phyloP scores from a whole-genome alignment of 2,113 vertebrate genomes.

The Blennius ocellaris region DNA sequence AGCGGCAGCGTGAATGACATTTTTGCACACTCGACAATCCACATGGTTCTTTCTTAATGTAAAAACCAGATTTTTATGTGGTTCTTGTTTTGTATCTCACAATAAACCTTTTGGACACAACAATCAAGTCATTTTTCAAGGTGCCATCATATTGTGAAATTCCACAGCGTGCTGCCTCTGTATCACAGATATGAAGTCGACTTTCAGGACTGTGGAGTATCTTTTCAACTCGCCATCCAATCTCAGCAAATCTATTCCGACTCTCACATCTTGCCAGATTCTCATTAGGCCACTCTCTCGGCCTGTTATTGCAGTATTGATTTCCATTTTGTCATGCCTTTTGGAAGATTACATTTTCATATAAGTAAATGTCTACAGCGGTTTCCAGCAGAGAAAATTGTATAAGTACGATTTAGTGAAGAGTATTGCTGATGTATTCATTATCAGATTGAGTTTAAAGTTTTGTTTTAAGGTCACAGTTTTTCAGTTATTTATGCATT shows the following conservation, averaged over 20 bases:
- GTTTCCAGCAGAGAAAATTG: slow-evolving; percentile 30
- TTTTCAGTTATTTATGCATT: slow-evolving; percentile 15
- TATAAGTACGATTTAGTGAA: not conserved
- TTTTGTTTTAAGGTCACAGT: not conserved
- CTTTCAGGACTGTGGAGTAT: slow-evolving; percentile 37
- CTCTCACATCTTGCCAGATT: slow-evolving; percentile 64
- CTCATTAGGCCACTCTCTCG: slow-evolving; percentile 62
- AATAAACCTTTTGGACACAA: not conserved
- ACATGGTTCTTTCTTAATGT: not conserved
- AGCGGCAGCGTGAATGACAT: slow-evolving; percentile 9
- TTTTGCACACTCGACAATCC: slow-evolving; percentile 4
- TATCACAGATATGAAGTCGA: slow-evolving; percentile 29
- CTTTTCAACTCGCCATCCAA: slow-evolving; percentile 49
- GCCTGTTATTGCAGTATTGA: slow-evolving; percentile 76
- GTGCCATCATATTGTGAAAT: slow-evolving; percentile 8
- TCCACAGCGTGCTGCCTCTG: not conserved
- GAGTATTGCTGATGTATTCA: slow-evolving; percentile 9
- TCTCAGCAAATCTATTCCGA: slow-evolving; percentile 72
- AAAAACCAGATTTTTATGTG: not conserved
- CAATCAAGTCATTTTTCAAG: slow-evolving; percentile 15
- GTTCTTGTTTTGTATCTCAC: not conserved
- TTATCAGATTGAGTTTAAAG: slow-evolving; percentile 25
- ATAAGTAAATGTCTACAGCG: slow-evolving; percentile 67
- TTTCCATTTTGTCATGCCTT: slow-evolving; percentile 72
- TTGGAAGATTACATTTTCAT: slow-evolving; percentile 78